Conservation (phyloP, 2,797 vertebrate species). For the Cottoperca gobio region DNA sequence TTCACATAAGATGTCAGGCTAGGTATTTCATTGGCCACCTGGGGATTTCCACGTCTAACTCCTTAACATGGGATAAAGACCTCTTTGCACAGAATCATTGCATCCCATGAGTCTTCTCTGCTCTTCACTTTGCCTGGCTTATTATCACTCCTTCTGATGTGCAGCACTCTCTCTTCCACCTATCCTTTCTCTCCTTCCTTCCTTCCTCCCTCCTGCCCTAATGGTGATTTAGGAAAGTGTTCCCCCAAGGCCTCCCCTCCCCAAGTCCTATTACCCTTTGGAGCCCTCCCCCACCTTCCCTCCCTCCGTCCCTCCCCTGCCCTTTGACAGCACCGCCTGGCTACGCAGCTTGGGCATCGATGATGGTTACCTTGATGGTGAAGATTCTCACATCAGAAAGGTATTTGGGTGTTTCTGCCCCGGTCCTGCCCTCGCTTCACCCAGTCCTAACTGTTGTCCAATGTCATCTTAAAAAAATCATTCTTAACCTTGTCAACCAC, state of each 20-base stretch:
- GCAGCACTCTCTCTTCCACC: conserved; percentile 62
- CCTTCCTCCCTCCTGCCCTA: conserved; percentile 12
- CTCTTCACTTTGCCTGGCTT: conserved; percentile 73
- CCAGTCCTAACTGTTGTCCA: background rate
- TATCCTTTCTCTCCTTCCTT: conserved; percentile 30
- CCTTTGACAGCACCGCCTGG: conserved; percentile 83
- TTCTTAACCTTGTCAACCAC: background rate
- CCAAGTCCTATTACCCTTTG: conserved; percentile 95
- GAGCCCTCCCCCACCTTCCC: conserved; percentile 89
- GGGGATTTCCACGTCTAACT: background rate
- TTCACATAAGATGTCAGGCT: background rate
- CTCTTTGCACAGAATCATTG: conserved; percentile 51
- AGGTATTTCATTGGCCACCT: background rate
- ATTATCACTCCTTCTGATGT: conserved; percentile 71
- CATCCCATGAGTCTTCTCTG: conserved; percentile 62
- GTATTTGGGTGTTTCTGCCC: conserved; percentile 82
- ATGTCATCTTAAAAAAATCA: background rate
- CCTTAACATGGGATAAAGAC: conserved; percentile 16
- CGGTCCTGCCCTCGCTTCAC: background rate
- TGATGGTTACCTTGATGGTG: conserved; percentile 77
- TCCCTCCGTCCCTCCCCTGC: conserved; percentile 88
- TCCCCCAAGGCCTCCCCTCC: conserved; percentile 95
- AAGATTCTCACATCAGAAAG: conserved; percentile 86
- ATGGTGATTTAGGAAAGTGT: conserved; percentile 88
- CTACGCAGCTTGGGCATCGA: conserved; percentile 75